phyloP scores from a whole-genome alignment of 2,888 invertebrate genomes.

The Sicus ferrugineus region DNA sequence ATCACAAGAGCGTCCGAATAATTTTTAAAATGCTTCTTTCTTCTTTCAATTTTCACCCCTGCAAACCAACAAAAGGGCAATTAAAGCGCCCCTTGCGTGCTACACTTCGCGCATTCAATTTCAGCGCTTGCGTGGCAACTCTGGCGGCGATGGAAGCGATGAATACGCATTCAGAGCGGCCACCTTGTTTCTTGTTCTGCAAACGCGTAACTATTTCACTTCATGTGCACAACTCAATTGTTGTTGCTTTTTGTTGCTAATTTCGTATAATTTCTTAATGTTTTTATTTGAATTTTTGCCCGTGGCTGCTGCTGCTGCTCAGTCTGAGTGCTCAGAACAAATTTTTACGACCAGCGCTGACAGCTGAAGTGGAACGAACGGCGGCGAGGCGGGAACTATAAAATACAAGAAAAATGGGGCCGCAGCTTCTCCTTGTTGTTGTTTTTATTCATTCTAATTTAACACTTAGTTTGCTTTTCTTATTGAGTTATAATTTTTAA shows the following conservation, averaged over 20 bases:
- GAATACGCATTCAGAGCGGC: background rate
- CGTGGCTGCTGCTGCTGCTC: background rate
- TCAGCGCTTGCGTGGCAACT: background rate
- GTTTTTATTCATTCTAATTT: background rate
- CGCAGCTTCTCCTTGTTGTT: slow-evolving; percentile 2
- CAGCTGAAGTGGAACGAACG: slow-evolving; percentile 11
- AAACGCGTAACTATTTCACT: no score
- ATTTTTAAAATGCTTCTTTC: no score
- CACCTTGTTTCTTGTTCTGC: no score
- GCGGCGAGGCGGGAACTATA: background rate
- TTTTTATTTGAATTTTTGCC: slow-evolving; percentile 10
- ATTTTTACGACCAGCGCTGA: slow-evolving; percentile 23
- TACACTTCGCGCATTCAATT: background rate
- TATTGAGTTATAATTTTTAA: background rate
- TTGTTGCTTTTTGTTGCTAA: slow-evolving; percentile 20
- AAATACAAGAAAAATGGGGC: slow-evolving; percentile 28
- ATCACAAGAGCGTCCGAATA: background rate
- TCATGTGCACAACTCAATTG: background rate
- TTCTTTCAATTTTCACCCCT: background rate
- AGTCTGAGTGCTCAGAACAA: background rate
- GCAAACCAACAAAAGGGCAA: slow-evolving; percentile 1
- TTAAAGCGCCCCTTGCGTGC: background rate
- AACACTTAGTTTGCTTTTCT: slow-evolving; percentile 8
- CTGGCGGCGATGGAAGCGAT: background rate
- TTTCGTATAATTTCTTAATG: slow-evolving; percentile 29